phyloP scores from a whole-genome alignment of 2,113 vertebrate species.

The Sus scrofa region DNA sequence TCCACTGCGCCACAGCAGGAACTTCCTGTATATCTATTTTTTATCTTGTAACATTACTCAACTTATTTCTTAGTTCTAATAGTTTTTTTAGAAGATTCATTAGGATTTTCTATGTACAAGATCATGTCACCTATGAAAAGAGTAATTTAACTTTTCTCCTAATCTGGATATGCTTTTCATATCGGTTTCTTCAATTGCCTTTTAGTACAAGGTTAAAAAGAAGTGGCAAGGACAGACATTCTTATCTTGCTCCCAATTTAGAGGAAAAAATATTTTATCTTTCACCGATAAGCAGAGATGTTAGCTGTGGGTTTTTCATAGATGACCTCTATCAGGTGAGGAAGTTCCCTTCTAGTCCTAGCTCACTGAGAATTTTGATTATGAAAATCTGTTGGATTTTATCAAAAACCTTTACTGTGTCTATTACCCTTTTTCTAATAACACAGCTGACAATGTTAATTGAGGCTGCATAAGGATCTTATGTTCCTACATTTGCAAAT shows the following conservation, averaged over 20 bases:
- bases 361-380: background rate
- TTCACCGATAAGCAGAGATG: background rate
- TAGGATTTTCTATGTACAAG: background rate
- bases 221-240: background rate
- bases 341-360: background rate
- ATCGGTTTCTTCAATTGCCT: background rate
- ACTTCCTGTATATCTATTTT: background rate
- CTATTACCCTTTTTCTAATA: background rate
- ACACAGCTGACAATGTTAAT: background rate
- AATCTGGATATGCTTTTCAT: background rate
- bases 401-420: background rate
- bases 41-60: background rate
- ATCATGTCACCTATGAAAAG: background rate
- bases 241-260: background rate
- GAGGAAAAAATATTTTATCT: background rate
- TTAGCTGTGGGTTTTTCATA: background rate
- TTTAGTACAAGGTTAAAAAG: background rate
- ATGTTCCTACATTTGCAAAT: background rate
- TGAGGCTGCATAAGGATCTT: background rate
- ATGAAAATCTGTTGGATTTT: background rate
- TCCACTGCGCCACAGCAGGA: too few species aligned
- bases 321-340: too few species aligned
- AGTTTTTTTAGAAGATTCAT: background rate
- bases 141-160: background rate
- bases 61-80: background rate